Base-by-base conservation (phyloP, 2,797 vertebrate species). In the Melanotaenia nigrans region DNA sequence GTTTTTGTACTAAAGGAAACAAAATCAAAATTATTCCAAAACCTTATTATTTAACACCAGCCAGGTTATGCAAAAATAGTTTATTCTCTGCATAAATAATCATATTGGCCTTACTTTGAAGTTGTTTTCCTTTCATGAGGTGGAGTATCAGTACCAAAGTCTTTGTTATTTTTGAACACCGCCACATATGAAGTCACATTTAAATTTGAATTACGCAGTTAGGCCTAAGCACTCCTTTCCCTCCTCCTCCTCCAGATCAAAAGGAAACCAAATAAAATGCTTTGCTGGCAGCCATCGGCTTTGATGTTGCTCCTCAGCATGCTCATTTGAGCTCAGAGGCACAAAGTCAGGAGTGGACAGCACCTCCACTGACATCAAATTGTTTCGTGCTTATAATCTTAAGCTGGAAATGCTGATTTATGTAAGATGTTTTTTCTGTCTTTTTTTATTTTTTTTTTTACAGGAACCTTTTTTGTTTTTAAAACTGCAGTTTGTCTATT, bases 171-270 rank as follows among this genome's bases (percentile, higher is more conserved):
- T 85, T 75, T 72, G 79, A 89, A 91, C 73, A 82, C 79, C 78
- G 51, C 80, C 83, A 78, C 74, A 83, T 72, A 87, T 81, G 73
- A 81, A 86, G 84, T 86, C 85, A 84, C 78, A 88, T 90, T 85
- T 83, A 78, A 90, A 92, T 92, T 92, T 92, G 65, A 92, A 90
- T 91, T 92, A 89, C 79, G 85, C 76, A 76, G 90, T 89, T 85
- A 89, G 79, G 86, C 77, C 75, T 5, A 71, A 85, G 81, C 78
- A 71, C 75, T 84, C 35, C 66, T 78, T 79, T 49, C 61, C 71
- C 42, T 79, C 75, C 79, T 84, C 83, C 78, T 85, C 83, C 81
- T 92, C 79, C 86, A 94, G 91, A 95, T 95, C 94, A 95, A 95
- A 95, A 92, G 91, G 81, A 91, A 91, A 89, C 67, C 84, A 85